A percentile compares a stretch with the other conserved stretches of the same genome.
Conservation (phyloP, 2,797 vertebrate genomes). For the Falco berigora region DNA sequence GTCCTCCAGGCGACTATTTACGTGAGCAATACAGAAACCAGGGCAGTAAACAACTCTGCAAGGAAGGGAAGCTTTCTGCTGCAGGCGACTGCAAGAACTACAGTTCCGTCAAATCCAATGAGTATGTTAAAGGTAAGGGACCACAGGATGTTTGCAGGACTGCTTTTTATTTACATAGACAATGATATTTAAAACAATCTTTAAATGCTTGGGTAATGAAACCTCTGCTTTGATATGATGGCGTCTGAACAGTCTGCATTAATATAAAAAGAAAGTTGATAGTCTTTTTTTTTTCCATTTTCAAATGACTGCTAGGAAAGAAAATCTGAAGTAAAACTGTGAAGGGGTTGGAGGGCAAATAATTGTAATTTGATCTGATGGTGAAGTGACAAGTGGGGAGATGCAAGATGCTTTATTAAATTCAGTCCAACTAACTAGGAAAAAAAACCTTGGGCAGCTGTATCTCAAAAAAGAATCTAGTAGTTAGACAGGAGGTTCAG, state of each 20-base stretch:
- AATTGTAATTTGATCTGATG: background rate
- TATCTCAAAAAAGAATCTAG: background rate
- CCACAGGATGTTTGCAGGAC: background rate
- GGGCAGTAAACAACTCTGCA: background rate
- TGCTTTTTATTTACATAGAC: background rate
- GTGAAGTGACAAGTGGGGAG: background rate
- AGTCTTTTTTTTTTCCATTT: background rate
- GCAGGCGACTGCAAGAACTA: conserved; percentile 36
- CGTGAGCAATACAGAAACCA: conserved; percentile 29
- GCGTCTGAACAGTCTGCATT: background rate
- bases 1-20: background rate
- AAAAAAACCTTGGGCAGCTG: background rate
- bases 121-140: conserved; percentile 65
- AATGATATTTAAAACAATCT: background rate
- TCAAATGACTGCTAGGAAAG: background rate
- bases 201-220: background rate
- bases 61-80: conserved; percentile 16
- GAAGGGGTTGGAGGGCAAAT: background rate
- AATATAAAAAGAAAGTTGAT: background rate
- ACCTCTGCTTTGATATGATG: background rate
- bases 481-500: background rate
- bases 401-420: background rate
- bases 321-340: background rate
- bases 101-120: background rate
- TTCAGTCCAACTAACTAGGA: background rate